phyloP scores from a whole-genome alignment of 1,140 invertebrate species.

The Limonius californicus region DNA sequence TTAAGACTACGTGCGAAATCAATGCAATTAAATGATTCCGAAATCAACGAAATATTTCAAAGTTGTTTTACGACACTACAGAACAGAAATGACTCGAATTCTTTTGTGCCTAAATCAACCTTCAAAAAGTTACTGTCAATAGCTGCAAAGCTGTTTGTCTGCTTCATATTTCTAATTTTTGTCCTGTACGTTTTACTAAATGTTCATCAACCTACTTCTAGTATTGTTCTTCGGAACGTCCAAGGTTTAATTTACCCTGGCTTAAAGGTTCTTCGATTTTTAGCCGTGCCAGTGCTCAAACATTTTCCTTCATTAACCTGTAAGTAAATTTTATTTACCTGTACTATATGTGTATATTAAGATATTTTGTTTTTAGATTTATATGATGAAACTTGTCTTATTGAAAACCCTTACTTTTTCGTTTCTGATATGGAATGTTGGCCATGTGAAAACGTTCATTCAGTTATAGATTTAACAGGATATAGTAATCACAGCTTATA shows the following conservation, averaged over 20 bases:
- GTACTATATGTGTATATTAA: too few species aligned
- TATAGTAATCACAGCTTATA: constrained; percentile 36
- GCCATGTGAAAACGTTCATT: constrained; percentile 64
- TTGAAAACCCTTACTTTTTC: constrained; percentile 72
- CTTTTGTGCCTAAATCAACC: background rate
- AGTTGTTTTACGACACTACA: constrained; percentile 34
- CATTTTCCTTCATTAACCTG: constrained; percentile 49
- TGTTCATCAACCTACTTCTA: constrained; percentile 46
- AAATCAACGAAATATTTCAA: constrained; percentile 37
- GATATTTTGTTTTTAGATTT: too few species aligned
- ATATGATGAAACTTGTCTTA: constrained; percentile 74
- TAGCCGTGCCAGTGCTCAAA: constrained; percentile 51
- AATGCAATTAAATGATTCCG: constrained; percentile 33
- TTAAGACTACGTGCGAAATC: constrained; percentile 38
- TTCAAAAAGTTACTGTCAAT: background rate
- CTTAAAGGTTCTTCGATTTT: constrained; percentile 49
- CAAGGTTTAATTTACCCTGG: constrained; percentile 53
- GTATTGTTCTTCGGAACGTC: constrained; percentile 48
- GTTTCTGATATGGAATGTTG: constrained; percentile 71
- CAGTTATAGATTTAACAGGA: constrained; percentile 49
- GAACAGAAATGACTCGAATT: background rate
- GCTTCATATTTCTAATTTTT: constrained; percentile 30
- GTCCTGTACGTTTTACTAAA: constrained; percentile 42
- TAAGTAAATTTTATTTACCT: constrained; percentile 16
- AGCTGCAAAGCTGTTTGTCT: constrained; percentile 27